phyloP scores from a whole-genome alignment of 2,888 invertebrate genomes.

The Erebia aethiops region DNA sequence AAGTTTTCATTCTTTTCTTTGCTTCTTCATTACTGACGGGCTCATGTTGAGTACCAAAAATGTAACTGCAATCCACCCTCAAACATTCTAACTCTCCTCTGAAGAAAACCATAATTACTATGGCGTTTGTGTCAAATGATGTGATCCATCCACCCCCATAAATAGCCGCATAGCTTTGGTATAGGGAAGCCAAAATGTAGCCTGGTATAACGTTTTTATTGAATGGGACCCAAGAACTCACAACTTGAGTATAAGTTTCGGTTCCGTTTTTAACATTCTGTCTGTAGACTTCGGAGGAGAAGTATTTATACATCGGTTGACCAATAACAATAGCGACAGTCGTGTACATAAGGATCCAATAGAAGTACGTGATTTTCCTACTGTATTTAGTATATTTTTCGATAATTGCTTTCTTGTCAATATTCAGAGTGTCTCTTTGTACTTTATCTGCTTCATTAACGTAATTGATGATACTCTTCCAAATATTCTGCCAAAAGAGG shows the following conservation, averaged over 20 bases:
- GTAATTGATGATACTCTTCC: constrained; percentile 65
- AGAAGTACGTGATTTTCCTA: constrained; percentile 64
- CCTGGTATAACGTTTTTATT: constrained; percentile 59
- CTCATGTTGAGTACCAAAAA: constrained; percentile 54
- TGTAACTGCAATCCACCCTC: constrained; percentile 55
- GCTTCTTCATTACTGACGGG: constrained; percentile 43
- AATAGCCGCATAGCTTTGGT: constrained; percentile 66
- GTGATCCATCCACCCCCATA: constrained; percentile 75
- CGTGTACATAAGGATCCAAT: constrained; percentile 68
- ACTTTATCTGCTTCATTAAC: constrained; percentile 60
- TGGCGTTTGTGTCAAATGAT: constrained; percentile 68
- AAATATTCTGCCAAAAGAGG: constrained; percentile 61
- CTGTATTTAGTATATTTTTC: constrained; percentile 59
- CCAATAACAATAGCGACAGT: constrained; percentile 62
- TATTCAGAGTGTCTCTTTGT: constrained; percentile 50
- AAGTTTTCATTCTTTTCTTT: constrained; percentile 54
- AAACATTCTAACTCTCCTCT: constrained; percentile 64
- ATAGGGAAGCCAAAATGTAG: constrained; percentile 57
- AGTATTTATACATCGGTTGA: constrained; percentile 62
- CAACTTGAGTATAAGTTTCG: constrained; percentile 61
- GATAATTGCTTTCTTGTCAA: constrained; percentile 51
- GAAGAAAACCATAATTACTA: constrained; percentile 74
- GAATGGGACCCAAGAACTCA: constrained; percentile 74
- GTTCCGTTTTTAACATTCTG: constrained; percentile 58
- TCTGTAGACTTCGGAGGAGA: constrained; percentile 56